These are phyloP conservation scores for Bombus soroeensis DNA, from an alignment of 1,140 invertebrate genomes.

Conservation along the genomic window DNA sequence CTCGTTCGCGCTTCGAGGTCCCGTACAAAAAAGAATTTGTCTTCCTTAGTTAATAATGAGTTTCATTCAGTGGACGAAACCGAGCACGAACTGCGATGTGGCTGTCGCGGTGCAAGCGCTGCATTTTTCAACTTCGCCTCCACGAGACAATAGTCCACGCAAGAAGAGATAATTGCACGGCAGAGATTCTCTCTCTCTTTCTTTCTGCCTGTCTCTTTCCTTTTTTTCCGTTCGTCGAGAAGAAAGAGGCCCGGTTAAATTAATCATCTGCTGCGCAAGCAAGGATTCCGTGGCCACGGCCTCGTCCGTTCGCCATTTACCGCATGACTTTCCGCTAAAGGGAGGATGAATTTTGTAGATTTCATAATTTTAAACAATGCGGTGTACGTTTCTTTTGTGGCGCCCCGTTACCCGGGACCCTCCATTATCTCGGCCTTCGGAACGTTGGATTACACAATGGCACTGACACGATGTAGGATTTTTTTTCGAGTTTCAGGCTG, in stretches of 20 bases:
- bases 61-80: constrained; percentile 47
- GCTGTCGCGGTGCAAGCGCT: constrained; percentile 48
- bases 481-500: neutral
- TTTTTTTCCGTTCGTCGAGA: neutral
- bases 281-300: constrained; percentile 20
- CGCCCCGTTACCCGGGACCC: neutral
- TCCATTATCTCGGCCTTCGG: constrained; percentile 18
- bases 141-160: constrained; percentile 47
- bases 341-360: constrained; percentile 11
- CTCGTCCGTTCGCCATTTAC: constrained; percentile 28
- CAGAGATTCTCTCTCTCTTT: neutral
- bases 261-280: constrained; percentile 54
- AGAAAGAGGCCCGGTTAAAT: constrained; percentile 32
- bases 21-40: constrained; percentile 31
- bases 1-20: constrained; percentile 26
- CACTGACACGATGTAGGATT: neutral
- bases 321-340: constrained; percentile 17
- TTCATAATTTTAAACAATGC: constrained; percentile 28
- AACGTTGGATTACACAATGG: neutral
- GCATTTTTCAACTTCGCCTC: constrained; percentile 53
- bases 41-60: constrained; percentile 53
- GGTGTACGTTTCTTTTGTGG: constrained; percentile 10
- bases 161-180: constrained; percentile 52
- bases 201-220: neutral
- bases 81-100: constrained; percentile 36